These are phyloP conservation scores for Lomographa bimaculata DNA, from an alignment of 2,888 invertebrate species.

Conservation along the genomic window DNA sequence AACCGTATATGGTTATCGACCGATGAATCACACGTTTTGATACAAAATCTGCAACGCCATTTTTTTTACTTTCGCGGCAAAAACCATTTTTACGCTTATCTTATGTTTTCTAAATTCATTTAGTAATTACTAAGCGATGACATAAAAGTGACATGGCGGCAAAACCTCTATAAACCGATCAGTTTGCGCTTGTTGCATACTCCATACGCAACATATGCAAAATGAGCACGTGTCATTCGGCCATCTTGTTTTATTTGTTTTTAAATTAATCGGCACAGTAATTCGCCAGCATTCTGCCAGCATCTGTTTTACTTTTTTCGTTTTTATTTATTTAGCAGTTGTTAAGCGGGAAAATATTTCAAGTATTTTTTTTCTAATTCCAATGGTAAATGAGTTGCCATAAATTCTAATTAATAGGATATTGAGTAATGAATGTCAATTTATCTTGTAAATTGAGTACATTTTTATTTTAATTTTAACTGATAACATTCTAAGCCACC, in stretches of 20 bases:
- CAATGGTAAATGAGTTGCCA: constrained; percentile 11
- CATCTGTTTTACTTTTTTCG: constrained; percentile 31
- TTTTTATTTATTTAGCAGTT: constrained; percentile 28
- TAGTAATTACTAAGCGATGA: no score
- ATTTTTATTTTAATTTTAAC: constrained; percentile 4
- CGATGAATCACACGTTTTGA: no score
- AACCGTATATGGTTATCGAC: no score
- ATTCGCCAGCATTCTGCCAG: constrained; percentile 27
- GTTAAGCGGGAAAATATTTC: constrained; percentile 4
- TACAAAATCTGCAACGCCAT: no score
- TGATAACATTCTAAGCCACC: background rate
- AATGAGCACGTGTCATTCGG: constrained; percentile 39
- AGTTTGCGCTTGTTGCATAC: constrained; percentile 5
- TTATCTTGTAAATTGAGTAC: constrained; percentile 12
- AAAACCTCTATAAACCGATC: constrained; percentile 4
- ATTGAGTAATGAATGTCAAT: constrained; percentile 15
- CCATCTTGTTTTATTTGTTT: constrained; percentile 27
- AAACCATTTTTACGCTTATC: no score
- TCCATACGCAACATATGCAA: constrained; percentile 20
- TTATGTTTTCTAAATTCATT: no score
- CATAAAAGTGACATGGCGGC: constrained; percentile 10
- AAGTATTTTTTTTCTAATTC: constrained; percentile 12
- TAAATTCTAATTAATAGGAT: constrained; percentile 18
- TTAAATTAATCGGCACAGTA: constrained; percentile 27
- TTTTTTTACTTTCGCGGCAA: no score